These are phyloP conservation scores for Malacosoma neustria DNA, from an alignment of 2,888 invertebrate genomes.

Conservation along the genomic window DNA sequence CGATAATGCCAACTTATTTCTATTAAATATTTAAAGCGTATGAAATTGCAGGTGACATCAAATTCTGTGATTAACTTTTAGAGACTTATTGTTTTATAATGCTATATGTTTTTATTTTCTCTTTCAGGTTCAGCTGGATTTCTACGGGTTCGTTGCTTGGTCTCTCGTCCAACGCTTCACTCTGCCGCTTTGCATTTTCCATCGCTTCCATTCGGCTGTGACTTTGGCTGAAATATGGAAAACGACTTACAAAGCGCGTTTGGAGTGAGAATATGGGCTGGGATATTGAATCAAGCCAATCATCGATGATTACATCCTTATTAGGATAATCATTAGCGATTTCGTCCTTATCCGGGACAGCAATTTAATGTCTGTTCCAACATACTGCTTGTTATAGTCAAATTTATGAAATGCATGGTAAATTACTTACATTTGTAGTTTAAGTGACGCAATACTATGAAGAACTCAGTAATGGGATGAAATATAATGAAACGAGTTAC, in stretches of 20 bases:
- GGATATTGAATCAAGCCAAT: constrained; percentile 32
- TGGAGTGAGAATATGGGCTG: constrained; percentile 78
- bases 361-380: too few species aligned
- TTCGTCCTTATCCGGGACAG: constrained; percentile 66
- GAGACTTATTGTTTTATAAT: too few species aligned
- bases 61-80: too few species aligned
- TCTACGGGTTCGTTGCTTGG: constrained; percentile 96
- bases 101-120: constrained; percentile 1
- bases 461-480: too few species aligned
- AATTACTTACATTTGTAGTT: too few species aligned
- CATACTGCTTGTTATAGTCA: too few species aligned
- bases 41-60: too few species aligned
- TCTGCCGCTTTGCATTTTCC: constrained; percentile 96
- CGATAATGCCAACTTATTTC: too few species aligned
- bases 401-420: too few species aligned
- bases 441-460: too few species aligned
- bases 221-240: constrained; percentile 97
- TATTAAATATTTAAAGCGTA: too few species aligned
- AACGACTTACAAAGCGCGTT: constrained; percentile 92
- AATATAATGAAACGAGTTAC: too few species aligned
- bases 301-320: constrained; percentile 27
- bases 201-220: constrained; percentile 95
- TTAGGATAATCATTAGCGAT: constrained; percentile 31
- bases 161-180: constrained; percentile 94
- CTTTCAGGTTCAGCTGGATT: constrained; percentile 84